Evolutionary conservation across 2,113 vertebrate genomes (phyloP).

Genomic region (Capreolus pygargus): DNA sequence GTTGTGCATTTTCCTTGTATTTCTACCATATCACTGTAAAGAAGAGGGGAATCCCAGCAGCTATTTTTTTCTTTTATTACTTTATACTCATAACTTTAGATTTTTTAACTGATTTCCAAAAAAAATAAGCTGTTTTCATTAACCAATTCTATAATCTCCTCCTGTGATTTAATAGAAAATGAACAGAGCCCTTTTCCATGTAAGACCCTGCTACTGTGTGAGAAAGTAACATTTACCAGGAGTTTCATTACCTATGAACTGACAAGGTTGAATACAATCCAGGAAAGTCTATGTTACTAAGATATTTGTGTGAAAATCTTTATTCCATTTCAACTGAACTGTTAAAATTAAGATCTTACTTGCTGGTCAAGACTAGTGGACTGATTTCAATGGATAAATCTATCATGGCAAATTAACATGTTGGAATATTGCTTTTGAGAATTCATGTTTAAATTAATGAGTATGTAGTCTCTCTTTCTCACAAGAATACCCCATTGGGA

Average conservation of each 20-base stretch:
- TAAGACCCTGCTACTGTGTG: slow-evolving; percentile 66
- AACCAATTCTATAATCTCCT: slow-evolving; percentile 77
- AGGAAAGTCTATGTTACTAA: slow-evolving; percentile 66
- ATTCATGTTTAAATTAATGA: slow-evolving; percentile 59
- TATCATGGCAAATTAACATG: slow-evolving; percentile 40
- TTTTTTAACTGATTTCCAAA: slow-evolving; percentile 83
- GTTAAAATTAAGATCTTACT: slow-evolving; percentile 67
- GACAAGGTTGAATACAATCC: slow-evolving; percentile 61
- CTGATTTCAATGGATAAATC: slow-evolving; percentile 57
- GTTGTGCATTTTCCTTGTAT: slow-evolving; percentile 77
- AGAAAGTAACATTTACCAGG: slow-evolving; percentile 50
- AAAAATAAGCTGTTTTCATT: slow-evolving; percentile 79
- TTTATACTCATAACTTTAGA: slow-evolving; percentile 84
- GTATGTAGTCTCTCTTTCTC: slow-evolving; percentile 48
- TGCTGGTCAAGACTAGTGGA: slow-evolving; percentile 54
- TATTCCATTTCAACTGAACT: slow-evolving; percentile 65
- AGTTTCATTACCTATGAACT: slow-evolving; percentile 57
- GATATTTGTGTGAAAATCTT: slow-evolving; percentile 67
- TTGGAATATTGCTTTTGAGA: slow-evolving; percentile 54
- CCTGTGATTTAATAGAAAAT: slow-evolving; percentile 60
- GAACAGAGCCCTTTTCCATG: slow-evolving; percentile 63
- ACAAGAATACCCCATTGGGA: slow-evolving; percentile 50
- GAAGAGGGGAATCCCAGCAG: slow-evolving; percentile 62
- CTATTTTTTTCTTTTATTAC: slow-evolving; percentile 78
- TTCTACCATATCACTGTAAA: slow-evolving; percentile 85